Evolutionary conservation across 1,140 invertebrate genomes (phyloP).

Genomic region (Nasonia vitripennis): DNA sequence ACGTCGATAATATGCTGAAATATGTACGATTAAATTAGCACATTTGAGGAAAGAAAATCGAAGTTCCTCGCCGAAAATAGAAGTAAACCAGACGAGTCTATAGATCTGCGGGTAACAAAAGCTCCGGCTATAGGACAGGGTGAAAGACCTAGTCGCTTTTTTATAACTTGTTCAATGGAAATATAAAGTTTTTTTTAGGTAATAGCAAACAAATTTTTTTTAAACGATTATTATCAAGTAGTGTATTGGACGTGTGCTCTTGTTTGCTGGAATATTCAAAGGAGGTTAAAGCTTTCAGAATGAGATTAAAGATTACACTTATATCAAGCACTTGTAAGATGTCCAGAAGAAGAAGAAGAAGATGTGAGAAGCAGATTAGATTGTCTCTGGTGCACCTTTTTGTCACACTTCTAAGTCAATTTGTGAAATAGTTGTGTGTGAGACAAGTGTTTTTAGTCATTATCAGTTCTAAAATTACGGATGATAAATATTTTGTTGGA

Average conservation of each 20-base stretch:
- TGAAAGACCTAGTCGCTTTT: slow-evolving; percentile 19
- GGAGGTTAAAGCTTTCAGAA: not conserved
- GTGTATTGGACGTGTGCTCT: too few species aligned
- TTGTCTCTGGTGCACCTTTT: not conserved
- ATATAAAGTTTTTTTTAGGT: too few species aligned
- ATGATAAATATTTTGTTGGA: too few species aligned
- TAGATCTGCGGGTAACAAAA: not conserved
- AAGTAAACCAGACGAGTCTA: not conserved
- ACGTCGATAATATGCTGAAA: slow-evolving; percentile 3
- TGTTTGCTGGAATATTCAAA: too few species aligned
- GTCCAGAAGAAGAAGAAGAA: not conserved
- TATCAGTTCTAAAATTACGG: too few species aligned
- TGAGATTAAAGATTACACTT: not conserved
- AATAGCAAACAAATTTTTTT: too few species aligned
- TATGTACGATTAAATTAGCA: slow-evolving; percentile 2
- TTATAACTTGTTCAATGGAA: not conserved
- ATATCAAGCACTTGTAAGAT: not conserved
- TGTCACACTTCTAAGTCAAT: too few species aligned
- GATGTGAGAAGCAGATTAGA: not conserved
- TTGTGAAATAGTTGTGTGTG: too few species aligned
- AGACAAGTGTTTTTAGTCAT: too few species aligned
- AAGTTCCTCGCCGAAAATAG: slow-evolving; percentile 22
- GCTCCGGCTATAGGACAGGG: not conserved
- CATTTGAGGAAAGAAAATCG: slow-evolving; percentile 15
- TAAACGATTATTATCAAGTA: too few species aligned